Evolutionary conservation across 2,113 vertebrate species (phyloP), one percentile per base, ranked within the genome.

Genomic region (Silurus meridionalis): DNA sequence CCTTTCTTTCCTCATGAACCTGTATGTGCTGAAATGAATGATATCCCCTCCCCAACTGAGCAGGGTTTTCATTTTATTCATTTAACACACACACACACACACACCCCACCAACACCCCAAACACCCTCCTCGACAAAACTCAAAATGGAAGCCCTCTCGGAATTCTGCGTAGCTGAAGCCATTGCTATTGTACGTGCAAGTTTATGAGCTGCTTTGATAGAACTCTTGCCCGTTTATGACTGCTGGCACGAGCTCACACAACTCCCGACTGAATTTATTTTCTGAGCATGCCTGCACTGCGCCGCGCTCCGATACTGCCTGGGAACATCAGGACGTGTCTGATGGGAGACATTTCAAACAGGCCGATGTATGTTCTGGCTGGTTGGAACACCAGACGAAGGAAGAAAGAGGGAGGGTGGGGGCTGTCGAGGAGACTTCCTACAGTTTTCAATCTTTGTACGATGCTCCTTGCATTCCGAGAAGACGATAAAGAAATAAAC

Each of bases 301-400:
- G 52, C 83, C 7, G 78, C 58, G 60, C 89, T 85, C 86, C 82
- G 85, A 86, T 79, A 80, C 83, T 83, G 77, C 90, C 85, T 85
- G 50, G 84, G 86, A 84, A 86, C 85, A 91, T 89, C 89, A 82
- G 87, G 86, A 86, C 83, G 10, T 80, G 85, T 90, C 89, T 89
- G 90, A 91, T 82, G 90, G 90, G 89, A 92, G 89, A 88, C 85
- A 83, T 92, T 92, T 91, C 87, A 91, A 90, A 90, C 85, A 87
- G 86, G 87, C 83, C 86, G n/a, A 79, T 87, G 87, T 83, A 89
- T 88, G 90, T 91, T 90, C 84, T 61, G 85, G 85, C 63, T 83
- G 89, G 89, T 90, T 88, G 89, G 91, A 90, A 90, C 89, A 86
- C 63, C 86, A 87, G 86, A 87, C 85, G 81, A 74, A 53, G 28